Base-by-base conservation (phyloP, 2,113 vertebrate species). In the Oreotrochilus melanogaster region DNA sequence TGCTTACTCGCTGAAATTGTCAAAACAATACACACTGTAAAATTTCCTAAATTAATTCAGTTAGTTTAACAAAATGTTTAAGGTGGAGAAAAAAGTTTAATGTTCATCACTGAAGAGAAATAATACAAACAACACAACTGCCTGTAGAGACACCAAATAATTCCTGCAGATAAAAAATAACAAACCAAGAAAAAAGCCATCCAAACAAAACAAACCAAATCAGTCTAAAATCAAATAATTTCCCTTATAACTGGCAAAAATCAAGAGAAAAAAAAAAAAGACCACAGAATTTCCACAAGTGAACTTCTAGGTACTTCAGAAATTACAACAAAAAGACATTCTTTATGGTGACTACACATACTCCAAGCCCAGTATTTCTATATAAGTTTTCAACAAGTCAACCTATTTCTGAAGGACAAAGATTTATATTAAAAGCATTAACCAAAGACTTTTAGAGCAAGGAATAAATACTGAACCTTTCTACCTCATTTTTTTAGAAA, bases 1-100 rank as follows among this genome's bases (percentile, higher is more conserved):
- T 94, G 89, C 93, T 98, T 56, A 98, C 51, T 98, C 99, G 98
- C 99, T 99, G 97, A 92, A 97, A 98, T 91, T 91, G 95, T 97
- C 80, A 96, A 89, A 95, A 94, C 43, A 88, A 95, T 33, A 88
- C 18, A 93, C 60, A 78, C 18, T 53, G 54, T 78, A 83, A 69
- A 91, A 76, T 86, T 95, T 94, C 56, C 65, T 94, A 92, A 84
- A 85, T 28, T 43, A 64, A 95, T 42, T 50, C 56, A 78, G 48
- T 85, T 75, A 96, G 69, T 71, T 93, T 91, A 89, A 92, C 5
- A 24, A 93, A 82, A 57, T 24, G 11, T 75, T 92, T 62, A 69
- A 94, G 33, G 70, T 61, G 14, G n/a, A 65, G 25, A 12, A 51
- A 89, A 81, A 76, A 78, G n/a, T 45, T 47, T 51, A 48, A 79